Conservation (phyloP, 2,113 vertebrate genomes). For the Vulpes ferrilata region DNA sequence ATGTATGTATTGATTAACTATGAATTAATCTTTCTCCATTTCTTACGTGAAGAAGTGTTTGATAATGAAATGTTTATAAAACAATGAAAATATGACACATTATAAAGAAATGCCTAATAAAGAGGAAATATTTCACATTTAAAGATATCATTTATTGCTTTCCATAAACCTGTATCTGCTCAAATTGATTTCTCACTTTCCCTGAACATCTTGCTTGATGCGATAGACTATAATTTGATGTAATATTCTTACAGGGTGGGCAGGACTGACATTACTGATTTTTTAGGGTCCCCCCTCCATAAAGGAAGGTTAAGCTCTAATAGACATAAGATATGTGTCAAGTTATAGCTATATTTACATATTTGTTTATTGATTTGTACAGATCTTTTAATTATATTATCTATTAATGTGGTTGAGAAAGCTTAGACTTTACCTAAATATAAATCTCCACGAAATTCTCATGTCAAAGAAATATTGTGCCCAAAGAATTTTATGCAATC, state of each 20-base stretch:
- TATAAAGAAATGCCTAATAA: conserved; percentile 39
- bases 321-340: rapidly evolving
- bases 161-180: conserved; percentile 56
- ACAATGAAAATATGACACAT: background rate
- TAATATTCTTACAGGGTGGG: background rate
- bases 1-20: conserved; percentile 11
- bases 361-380: background rate
- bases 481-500: background rate
- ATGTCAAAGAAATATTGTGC: background rate
- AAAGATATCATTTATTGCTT: conserved; percentile 43
- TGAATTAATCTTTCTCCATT: conserved; percentile 12
- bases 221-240: background rate
- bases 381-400: background rate
- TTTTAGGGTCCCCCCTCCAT: background rate
- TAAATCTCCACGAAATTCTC: background rate
- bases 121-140: conserved; percentile 14
- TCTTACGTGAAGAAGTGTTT: background rate
- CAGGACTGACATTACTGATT: rapidly evolving
- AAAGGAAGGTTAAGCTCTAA: background rate
- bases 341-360: background rate
- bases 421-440: background rate
- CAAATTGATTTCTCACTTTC: background rate
- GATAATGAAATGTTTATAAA: conserved; percentile 48
- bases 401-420: background rate
- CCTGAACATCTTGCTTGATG: background rate